Percentiles rank a stretch among this genome's conserved stretches.
Conservation (phyloP, 1,140 invertebrate species). For the Drosophila nebulosa region DNA sequence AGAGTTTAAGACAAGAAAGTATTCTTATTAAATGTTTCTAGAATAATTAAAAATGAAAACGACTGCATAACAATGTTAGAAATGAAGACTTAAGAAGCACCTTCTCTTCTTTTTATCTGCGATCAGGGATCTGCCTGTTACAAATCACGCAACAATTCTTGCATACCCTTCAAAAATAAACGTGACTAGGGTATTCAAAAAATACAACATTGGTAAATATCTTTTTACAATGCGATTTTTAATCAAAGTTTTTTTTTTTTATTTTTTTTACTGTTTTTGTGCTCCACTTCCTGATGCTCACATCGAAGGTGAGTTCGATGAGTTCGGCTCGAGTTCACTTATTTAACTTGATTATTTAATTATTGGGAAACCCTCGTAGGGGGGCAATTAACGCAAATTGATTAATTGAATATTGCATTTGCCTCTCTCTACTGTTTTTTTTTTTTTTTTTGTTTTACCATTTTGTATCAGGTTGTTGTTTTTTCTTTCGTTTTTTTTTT, state of each 20-base stretch:
- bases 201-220: conserved; percentile 51
- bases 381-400: conserved; percentile 27
- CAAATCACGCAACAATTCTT: neutral
- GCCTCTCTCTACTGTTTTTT: neutral
- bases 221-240: conserved; percentile 67
- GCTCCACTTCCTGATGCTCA: neutral
- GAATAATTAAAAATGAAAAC: too few relatives aligned
- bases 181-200: conserved; percentile 8
- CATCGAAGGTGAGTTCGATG: conserved; percentile 3
- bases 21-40: too few relatives aligned
- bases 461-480: neutral
- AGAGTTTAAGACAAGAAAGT: too few relatives aligned
- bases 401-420: conserved; percentile 43
- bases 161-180: neutral
- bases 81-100: too few relatives aligned
- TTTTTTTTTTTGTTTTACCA: too few relatives aligned
- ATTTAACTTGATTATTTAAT: conserved; percentile 2
- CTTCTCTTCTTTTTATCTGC: too few relatives aligned
- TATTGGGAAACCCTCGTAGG: neutral
- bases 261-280: conserved; percentile 46
- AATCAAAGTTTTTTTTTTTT: conserved; percentile 63
- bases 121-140: too few relatives aligned
- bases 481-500: neutral
- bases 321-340: neutral
- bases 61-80: too few relatives aligned